Evolutionary conservation across 1,140 invertebrate genomes (phyloP), one percentile per base, ranked within the genome.

Genomic region (Apocrypta bakeri): DNA sequence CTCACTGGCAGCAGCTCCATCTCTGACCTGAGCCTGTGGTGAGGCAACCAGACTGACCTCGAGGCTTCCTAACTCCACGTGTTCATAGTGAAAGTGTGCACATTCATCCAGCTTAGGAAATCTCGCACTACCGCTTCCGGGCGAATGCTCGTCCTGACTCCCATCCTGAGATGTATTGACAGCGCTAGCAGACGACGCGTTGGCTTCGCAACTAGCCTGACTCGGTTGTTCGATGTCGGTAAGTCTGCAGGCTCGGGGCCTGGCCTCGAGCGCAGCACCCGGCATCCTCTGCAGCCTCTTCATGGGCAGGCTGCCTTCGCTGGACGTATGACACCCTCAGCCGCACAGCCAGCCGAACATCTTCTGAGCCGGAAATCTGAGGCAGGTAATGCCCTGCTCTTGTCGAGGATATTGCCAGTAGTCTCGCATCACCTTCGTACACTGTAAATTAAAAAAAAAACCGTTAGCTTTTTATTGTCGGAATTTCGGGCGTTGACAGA

Each of bases 61-160:
- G 9, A 98, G 91, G 0, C 94, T 93, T 17, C 95, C 95, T 84
- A 99, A 93, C 86, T 98, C 96, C 1, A 99, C 97, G 85, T 96
- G 94, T 87, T 99, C 98, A 91, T 99, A 99, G 90, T 99, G 98
- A 92, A 99, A 99, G 90, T 99, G 98, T n/a, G 98, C 98, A 92
- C 98, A 99, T 90, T 99, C 98, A 90, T 99, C 97, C 82, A 99
- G 93, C 90, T 98, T 98, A 9, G 98, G 98, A 93, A 99, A 99
- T 71, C 94, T 91, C 25, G 93, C 91, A 48, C 89, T 89, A 83
- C 90, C 42, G n/a, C 37, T 89, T 72, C 89, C 89, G 29, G 90
- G 86, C 27, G 40, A 21, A 37, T 24, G 61, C 29, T 66, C 74
- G 2, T n/a, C 66, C 1, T 40, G 56, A 25, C 71, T 42, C 33